These are phyloP conservation scores for Gari tellinella DNA, from an alignment of 2,888 invertebrate genomes.

Conservation along the genomic window DNA sequence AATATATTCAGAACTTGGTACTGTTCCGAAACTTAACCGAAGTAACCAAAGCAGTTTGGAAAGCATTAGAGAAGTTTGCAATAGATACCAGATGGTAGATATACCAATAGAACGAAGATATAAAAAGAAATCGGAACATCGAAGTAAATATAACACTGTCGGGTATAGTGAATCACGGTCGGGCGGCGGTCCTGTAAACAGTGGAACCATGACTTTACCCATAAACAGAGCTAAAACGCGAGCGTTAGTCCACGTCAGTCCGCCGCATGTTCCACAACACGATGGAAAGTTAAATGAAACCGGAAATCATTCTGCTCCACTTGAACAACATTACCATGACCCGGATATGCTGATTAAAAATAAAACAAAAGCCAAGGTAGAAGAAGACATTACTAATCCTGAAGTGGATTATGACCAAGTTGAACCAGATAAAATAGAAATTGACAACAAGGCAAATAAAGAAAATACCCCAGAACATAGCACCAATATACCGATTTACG, in stretches of 20 bases:
- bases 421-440: too few species aligned
- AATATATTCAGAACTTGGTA: too few species aligned
- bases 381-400: too few species aligned
- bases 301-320: too few species aligned
- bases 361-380: too few species aligned
- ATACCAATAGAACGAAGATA: conserved; percentile 26
- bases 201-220: not conserved
- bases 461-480: not conserved
- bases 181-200: not conserved
- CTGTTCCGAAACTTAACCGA: conserved; percentile 13
- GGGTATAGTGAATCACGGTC: not conserved
- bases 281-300: too few species aligned
- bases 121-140: too few species aligned
- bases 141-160: conserved; percentile 4
- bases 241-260: conserved; percentile 2
- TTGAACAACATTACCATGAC: too few species aligned
- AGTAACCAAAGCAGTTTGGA: conserved; percentile 40
- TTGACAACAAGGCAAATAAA: too few species aligned
- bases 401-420: too few species aligned
- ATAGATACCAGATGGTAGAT: conserved; percentile 27
- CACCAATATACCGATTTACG: not conserved
- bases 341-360: too few species aligned
- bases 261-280: too few species aligned
- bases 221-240: not conserved
- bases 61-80: conserved; percentile 41